Evolutionary conservation across 2,888 invertebrate genomes (phyloP), one percentile per base, ranked within the genome.

Genomic region (Azorinus chamasolen): DNA sequence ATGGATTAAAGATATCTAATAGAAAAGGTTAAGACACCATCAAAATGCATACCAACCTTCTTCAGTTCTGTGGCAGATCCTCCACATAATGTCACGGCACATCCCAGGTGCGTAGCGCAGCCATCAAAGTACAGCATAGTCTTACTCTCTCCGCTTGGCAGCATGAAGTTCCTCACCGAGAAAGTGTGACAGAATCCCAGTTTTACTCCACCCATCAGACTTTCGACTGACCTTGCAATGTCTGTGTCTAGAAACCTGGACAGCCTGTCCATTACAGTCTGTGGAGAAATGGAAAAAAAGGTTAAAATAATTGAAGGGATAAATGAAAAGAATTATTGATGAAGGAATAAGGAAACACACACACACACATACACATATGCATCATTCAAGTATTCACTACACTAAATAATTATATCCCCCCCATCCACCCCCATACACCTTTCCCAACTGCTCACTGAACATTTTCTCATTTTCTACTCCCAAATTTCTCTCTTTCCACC

Each of bases 121-220:
- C 98, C 97, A 93, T 98, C 98, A 85, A 99, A 96, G 85, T 97
- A 96, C 97, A 99, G 97, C 37, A 99, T 93, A 0, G 97, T 97
- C 94, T 99, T 99, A 2, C 83, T 86, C 24, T 92, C 91, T 46
- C 93, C 93, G 75, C 90, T 88, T 8, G 91, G 88, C 12, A 93
- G 69, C 10, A 74, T 75, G 82, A 88, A 93, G 32, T 90, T 87
- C 55, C 89, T 85, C 18, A 97, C 95, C 87, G 96, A 96, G 93
- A 98, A 98, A 81, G 95, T 95, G 87, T 96, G 95, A 91, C 98
- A 98, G 24, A 95, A 95, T 6, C 98, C 99, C 16, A 98, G 94
- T 94, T 73, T 95, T 32, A 97, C 97, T 87, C 95, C 94, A 50
- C 91, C 91, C 58, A 94, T 89, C 77, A 97, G 95, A 0, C 97